A percentile compares a stretch with the other conserved stretches of the same genome.
Conservation (phyloP, 2,113 vertebrate genomes). For the Cisticola juncidis region DNA sequence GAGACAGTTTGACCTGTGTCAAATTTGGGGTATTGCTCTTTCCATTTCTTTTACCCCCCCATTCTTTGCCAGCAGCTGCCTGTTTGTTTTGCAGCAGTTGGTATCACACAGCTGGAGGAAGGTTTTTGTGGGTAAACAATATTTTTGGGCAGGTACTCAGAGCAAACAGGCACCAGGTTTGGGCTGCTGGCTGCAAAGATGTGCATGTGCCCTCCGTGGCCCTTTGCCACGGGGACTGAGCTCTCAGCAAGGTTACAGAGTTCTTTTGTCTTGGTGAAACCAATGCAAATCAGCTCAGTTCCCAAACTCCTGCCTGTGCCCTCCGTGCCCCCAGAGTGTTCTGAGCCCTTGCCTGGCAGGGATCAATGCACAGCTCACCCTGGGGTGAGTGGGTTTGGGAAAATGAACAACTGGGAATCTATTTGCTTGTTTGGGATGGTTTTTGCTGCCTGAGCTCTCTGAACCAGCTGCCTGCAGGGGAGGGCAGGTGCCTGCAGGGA, state of each 20-base stretch:
- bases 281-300: not conserved
- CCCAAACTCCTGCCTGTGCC: not conserved
- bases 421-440: not conserved
- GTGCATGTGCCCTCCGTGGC: rapidly evolving
- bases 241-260: not conserved
- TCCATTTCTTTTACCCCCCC: not conserved
- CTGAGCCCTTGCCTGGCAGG: not conserved
- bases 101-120: not conserved
- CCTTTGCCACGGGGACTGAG: rapidly evolving
- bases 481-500: not conserved
- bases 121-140: not conserved
- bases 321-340: rapidly evolving
- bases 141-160: not conserved
- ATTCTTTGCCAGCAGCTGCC: not conserved
- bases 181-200: not conserved
- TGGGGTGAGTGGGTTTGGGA: not conserved
- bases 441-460: not conserved
- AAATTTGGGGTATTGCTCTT: not conserved
- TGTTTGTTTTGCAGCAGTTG: not conserved
- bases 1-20: not conserved
- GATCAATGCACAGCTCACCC: not conserved
- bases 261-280: not conserved
- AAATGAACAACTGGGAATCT: not conserved
- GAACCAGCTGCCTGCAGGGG: not conserved
- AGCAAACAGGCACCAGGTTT: not conserved